Evolutionary conservation across 2,797 vertebrate species (phyloP).

Genomic region (Chromis chromis): DNA sequence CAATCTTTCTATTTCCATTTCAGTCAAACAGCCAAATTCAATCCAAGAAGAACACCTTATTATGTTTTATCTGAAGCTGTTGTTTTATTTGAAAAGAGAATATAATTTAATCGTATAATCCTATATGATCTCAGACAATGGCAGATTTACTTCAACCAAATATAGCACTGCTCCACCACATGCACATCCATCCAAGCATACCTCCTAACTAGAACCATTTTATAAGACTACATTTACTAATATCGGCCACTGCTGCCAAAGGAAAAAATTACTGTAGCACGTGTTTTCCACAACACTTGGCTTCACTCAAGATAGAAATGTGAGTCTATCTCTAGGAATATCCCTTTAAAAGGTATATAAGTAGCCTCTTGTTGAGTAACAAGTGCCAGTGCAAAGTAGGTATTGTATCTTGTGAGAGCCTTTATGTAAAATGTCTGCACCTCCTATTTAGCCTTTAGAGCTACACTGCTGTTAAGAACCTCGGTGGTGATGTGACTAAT

Average conservation of each 20-base stretch:
- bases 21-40: neutral
- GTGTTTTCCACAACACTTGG: conserved; percentile 44
- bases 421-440: conserved; percentile 64
- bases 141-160: conserved; percentile 14
- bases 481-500: conserved; percentile 62
- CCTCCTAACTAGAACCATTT: conserved; percentile 41
- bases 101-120: conserved; percentile 9
- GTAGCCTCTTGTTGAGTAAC: conserved; percentile 51
- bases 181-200: conserved; percentile 23
- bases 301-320: conserved; percentile 46
- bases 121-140: conserved; percentile 17
- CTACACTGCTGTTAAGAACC: conserved; percentile 45
- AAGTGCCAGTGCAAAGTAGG: conserved; percentile 54
- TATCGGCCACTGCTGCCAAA: conserved; percentile 22
- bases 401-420: conserved; percentile 45
- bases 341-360: conserved; percentile 43
- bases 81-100: conserved; percentile 12
- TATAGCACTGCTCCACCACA: neutral
- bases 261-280: conserved; percentile 29
- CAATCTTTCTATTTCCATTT: too few relatives aligned
- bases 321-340: conserved; percentile 53
- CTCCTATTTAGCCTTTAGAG: conserved; percentile 46
- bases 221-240: conserved; percentile 33
- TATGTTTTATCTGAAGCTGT: neutral
- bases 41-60: neutral